phyloP scores from a whole-genome alignment of 2,888 invertebrate species.

The Stenchaetothrips biformis region DNA sequence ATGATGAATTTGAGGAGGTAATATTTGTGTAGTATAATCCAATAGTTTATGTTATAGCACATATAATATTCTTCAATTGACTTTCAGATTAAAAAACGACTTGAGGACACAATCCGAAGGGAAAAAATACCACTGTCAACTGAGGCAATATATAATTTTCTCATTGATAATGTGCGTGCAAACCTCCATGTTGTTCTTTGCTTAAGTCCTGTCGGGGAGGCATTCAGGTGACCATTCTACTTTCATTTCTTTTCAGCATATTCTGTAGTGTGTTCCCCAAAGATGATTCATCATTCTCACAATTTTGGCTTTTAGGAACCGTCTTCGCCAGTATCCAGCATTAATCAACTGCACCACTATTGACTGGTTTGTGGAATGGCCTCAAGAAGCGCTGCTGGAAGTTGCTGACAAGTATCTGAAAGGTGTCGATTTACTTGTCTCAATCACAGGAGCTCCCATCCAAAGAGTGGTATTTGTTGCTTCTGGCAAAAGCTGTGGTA shows the following conservation, averaged over 20 bases:
- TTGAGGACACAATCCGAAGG: conserved; percentile 55
- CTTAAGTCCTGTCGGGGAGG: conserved; percentile 84
- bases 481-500: too few species aligned
- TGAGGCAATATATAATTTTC: conserved; percentile 67
- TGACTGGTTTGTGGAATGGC: conserved; percentile 89
- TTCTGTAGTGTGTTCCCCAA: too few species aligned
- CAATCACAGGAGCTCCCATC: conserved; percentile 59
- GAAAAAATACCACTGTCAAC: conserved; percentile 56
- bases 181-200: conserved; percentile 78
- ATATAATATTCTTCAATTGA: neutral
- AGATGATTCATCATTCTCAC: neutral
- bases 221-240: conserved; percentile 51
- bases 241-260: neutral
- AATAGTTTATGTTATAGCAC: neutral
- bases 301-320: conserved; percentile 52
- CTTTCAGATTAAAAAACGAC: conserved; percentile 55
- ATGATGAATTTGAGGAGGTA: conserved; percentile 85
- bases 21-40: conserved; percentile 33
- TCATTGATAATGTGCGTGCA: conserved; percentile 69
- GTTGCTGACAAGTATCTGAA: conserved; percentile 77
- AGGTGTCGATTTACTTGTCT: conserved; percentile 65
- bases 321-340: conserved; percentile 82
- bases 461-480: conserved; percentile 43
- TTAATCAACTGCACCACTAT: conserved; percentile 82
- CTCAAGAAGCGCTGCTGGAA: conserved; percentile 79